phyloP scores from a whole-genome alignment of 2,888 invertebrate species.

The Lutraria lutraria region DNA sequence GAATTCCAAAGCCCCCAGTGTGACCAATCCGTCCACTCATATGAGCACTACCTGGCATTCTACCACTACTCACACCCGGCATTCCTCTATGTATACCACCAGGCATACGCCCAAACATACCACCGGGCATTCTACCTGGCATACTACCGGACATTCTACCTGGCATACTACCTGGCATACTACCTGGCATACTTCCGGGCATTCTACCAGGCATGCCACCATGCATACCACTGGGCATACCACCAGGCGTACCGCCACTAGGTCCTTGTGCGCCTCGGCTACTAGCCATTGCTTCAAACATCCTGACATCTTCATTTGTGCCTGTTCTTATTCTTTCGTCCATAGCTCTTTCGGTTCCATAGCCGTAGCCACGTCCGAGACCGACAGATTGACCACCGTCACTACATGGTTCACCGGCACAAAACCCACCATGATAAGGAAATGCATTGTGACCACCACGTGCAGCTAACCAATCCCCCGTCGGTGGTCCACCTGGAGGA shows the following conservation, averaged over 20 bases:
- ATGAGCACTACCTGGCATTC: background rate
- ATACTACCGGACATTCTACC: background rate
- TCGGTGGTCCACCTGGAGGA: background rate
- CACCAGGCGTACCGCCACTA: background rate
- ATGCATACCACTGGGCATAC: background rate
- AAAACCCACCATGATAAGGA: conserved; percentile 43
- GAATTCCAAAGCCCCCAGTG: background rate
- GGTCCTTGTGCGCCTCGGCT: background rate
- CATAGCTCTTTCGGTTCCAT: conserved; percentile 26
- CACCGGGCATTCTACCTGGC: background rate
- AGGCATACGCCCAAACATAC: background rate
- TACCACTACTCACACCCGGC: background rate
- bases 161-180: background rate
- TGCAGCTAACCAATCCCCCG: conserved; percentile 30
- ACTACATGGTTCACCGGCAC: conserved; percentile 11
- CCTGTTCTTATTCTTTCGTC: conserved; percentile 23
- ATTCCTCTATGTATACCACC: background rate
- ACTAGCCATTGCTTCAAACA: conserved; percentile 35
- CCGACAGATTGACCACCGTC: conserved; percentile 32
- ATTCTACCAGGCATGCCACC: background rate
- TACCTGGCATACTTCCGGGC: background rate
- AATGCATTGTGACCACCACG: conserved; percentile 23
- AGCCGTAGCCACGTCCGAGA: conserved; percentile 34
- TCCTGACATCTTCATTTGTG: conserved; percentile 35
- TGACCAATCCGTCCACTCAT: background rate